Evolutionary conservation across 2,888 invertebrate genomes (phyloP).

Genomic region (Drosophila falleni): DNA sequence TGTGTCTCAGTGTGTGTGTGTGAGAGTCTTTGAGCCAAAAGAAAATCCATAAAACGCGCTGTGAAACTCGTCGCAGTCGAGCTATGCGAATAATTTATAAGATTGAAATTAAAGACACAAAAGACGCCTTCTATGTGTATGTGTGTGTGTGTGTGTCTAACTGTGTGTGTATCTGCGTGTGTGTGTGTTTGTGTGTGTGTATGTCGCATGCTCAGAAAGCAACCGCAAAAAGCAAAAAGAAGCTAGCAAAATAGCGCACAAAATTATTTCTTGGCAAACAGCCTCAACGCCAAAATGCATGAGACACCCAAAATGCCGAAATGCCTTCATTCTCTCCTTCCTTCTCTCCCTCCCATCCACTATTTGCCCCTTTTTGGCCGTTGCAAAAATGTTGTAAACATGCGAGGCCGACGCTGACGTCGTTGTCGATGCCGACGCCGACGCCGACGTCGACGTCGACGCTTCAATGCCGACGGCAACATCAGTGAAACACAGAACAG

Average conservation of each 20-base stretch:
- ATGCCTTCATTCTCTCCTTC: conserved; percentile 9
- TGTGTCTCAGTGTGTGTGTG: conserved; percentile 7
- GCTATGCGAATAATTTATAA: conserved; percentile 65
- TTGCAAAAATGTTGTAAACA: conserved; percentile 71
- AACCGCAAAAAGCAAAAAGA: conserved; percentile 32
- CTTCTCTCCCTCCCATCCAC: neutral
- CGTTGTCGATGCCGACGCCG: neutral
- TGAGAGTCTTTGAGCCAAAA: conserved; percentile 32
- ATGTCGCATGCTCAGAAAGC: conserved; percentile 20
- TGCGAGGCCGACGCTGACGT: conserved; percentile 55
- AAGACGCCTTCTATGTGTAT: conserved; percentile 18
- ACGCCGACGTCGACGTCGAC: conserved; percentile 13
- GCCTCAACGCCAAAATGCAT: conserved; percentile 31
- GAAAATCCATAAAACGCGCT: conserved; percentile 72
- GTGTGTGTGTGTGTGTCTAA: conserved; percentile 1
- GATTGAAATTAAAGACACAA: conserved; percentile 65
- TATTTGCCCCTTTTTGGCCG: conserved; percentile 10
- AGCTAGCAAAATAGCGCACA: conserved; percentile 28
- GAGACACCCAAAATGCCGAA: conserved; percentile 42
- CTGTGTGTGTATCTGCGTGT: neutral
- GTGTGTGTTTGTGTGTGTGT: conserved; percentile 16
- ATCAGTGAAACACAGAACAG: conserved; percentile 51
- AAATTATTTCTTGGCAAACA: conserved; percentile 59
- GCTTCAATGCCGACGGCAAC: conserved; percentile 27
- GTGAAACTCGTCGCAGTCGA: conserved; percentile 63